Evolutionary conservation across 1,140 invertebrate species (phyloP), one percentile per base, ranked within the genome.

Genomic region (Meteorus sp.): DNA sequence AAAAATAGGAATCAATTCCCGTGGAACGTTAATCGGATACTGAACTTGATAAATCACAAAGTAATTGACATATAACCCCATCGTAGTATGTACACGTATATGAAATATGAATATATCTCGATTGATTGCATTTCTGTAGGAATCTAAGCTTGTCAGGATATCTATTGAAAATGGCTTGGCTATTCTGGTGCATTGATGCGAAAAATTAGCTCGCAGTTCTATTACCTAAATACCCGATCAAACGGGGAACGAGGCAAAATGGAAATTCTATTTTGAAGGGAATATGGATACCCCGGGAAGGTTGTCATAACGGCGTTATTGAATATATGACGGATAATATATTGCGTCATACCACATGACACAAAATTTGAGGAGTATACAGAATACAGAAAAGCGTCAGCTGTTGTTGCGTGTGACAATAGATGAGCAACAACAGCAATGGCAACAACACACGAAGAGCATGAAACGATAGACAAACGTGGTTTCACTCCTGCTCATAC

Each of bases 21-120:
- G n/a, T 9, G 17, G 23, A 35, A 39, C 48, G 37, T 48, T 57
- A 57, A 48, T 57, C 50, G 45, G 45, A 48, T 48, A 57, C 50
- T 50, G 17, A 57, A 39, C 31, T 15, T 19, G 50, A 29, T 39
- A 57, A 37, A 43, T 43, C 54, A 15, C 15, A 13, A n/a, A n/a
- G 20, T 31, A 20, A 35, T 33, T 56, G 25, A 45, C 29, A 56
- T 47, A 47, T 44, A 11, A 47, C 25, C 33, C 20, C n/a, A n/a
- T n/a, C n/a, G n/a, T n/a, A n/a, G n/a, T n/a, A n/a, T n/a, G n/a
- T n/a, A n/a, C n/a, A n/a, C 23, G 35, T 55, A 23, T 8, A 17
- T 17, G 9, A 13, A 25, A 55, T 35, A 56, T 19, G 19, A 56
- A n/a, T n/a, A n/a, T n/a, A n/a, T n/a, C n/a, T 56, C 43, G 41